Conservation (phyloP, 2,888 invertebrate species). For the Alloplasta piceator region DNA sequence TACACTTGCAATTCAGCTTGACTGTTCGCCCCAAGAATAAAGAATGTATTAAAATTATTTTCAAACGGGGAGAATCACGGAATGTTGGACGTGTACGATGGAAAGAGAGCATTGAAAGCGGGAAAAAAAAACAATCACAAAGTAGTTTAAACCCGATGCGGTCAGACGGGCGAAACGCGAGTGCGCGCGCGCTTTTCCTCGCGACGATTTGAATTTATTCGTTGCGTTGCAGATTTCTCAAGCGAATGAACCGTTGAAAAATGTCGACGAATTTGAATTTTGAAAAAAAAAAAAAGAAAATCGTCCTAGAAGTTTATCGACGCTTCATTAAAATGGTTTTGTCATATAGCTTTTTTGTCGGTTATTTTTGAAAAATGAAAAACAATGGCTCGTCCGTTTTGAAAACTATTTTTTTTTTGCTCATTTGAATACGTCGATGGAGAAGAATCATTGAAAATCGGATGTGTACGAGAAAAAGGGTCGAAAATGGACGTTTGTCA, state of each 20-base stretch:
- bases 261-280: not conserved
- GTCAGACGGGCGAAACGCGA: slow-evolving; percentile 47
- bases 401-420: slow-evolving; percentile 1
- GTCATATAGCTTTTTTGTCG: too few species aligned
- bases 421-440: not conserved
- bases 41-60: not conserved
- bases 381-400: slow-evolving; percentile 12
- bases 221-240: not conserved
- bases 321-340: too few species aligned
- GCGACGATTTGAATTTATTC: not conserved
- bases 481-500: slow-evolving; percentile 16
- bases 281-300: not conserved
- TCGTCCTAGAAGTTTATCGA: not conserved
- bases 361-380: too few species aligned
- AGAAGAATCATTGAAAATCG: not conserved
- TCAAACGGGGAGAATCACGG: not conserved
- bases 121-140: slow-evolving; percentile 16
- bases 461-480: not conserved
- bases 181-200: slow-evolving; percentile 42
- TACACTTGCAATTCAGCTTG: slow-evolving; percentile 21
- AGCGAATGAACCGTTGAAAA: too few species aligned
- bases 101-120: too few species aligned
- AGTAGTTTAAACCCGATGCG: slow-evolving; percentile 46
- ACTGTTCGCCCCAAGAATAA: slow-evolving; percentile 16
- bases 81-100: too few species aligned